A percentile compares a stretch with the other conserved stretches of the same genome.
These are phyloP conservation scores for Myotis vivesi DNA, from an alignment of 2,797 vertebrate species.

Conservation along the genomic window DNA sequence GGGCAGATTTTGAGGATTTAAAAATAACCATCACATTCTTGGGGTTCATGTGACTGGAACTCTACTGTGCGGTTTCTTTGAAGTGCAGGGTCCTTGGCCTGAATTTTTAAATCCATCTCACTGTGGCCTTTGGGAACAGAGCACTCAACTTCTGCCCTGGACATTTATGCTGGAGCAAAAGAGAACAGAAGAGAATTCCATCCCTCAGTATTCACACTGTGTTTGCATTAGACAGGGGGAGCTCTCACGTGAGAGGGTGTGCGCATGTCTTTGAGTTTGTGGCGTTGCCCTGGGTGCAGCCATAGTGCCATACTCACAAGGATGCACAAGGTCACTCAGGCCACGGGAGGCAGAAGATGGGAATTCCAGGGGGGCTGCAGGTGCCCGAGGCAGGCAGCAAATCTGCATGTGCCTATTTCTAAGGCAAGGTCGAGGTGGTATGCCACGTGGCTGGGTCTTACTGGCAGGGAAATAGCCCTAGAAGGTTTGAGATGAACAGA, in stretches of 20 bases:
- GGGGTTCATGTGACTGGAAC: background rate
- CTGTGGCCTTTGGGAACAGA: slow-evolving; percentile 43
- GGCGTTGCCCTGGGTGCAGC: background rate
- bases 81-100: slow-evolving; percentile 27
- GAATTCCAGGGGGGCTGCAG: background rate
- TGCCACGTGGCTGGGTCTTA: background rate
- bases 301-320: background rate
- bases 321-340: background rate
- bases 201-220: background rate
- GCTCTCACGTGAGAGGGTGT: background rate
- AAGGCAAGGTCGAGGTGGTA: background rate
- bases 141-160: background rate
- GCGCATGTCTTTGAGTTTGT: no score
- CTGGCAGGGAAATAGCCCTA: background rate
- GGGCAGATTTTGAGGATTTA: slow-evolving; percentile 52
- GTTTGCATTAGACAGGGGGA: background rate
- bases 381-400: background rate
- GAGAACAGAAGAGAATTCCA: background rate
- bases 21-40: slow-evolving; percentile 48
- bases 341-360: background rate
- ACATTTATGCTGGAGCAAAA: background rate
- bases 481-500: background rate
- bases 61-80: slow-evolving; percentile 53
- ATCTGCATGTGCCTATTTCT: background rate
- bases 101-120: slow-evolving; percentile 40